Evolutionary conservation across 2,113 vertebrate species (phyloP).

Genomic region (Cololabis saira): DNA sequence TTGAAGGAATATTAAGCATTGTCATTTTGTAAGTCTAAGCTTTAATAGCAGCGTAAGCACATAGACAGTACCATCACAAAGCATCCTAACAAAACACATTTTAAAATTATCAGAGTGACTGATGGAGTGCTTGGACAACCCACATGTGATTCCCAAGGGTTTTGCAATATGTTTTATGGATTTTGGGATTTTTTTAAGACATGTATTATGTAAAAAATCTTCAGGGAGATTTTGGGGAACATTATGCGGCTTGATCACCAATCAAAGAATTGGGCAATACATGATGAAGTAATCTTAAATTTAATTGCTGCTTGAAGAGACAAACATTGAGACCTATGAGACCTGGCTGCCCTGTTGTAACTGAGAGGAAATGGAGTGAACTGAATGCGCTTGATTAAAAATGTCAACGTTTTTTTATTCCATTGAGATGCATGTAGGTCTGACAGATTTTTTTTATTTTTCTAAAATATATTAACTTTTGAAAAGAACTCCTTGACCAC

Average conservation of each 20-base stretch:
- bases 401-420: too few relatives aligned
- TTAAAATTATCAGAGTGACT: constrained; percentile 5
- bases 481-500: too few relatives aligned
- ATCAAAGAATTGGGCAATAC: not conserved
- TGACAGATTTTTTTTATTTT: too few relatives aligned
- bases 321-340: too few relatives aligned
- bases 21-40: constrained; percentile 37
- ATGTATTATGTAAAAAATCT: not conserved
- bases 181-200: not conserved
- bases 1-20: constrained; percentile 25
- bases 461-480: too few relatives aligned
- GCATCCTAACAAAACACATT: not conserved
- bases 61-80: not conserved
- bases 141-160: constrained; percentile 1
- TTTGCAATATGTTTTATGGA: not conserved
- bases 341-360: too few relatives aligned
- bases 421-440: too few relatives aligned
- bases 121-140: not conserved
- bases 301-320: too few relatives aligned
- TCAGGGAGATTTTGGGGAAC: not conserved
- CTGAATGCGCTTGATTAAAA: too few relatives aligned
- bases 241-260: not conserved
- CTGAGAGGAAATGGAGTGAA: too few relatives aligned
- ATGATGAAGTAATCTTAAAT: not conserved
- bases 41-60: constrained; percentile 40